Conservation (phyloP, 2,797 vertebrate genomes). For the Poeciliopsis paucimaculata region DNA sequence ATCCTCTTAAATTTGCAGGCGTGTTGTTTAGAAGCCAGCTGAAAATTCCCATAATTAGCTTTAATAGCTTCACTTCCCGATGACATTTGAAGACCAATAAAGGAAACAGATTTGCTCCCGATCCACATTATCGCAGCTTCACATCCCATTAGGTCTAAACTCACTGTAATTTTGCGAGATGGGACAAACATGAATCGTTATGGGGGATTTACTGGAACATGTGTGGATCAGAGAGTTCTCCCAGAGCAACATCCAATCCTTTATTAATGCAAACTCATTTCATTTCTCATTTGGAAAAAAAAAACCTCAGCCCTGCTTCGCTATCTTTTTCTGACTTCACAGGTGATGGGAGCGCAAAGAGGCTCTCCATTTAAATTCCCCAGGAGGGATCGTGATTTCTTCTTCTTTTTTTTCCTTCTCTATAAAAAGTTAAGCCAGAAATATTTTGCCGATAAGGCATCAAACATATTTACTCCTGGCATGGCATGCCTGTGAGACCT, state of each 20-base stretch:
- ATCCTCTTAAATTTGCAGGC: constrained; percentile 16
- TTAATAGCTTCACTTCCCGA: constrained; percentile 26
- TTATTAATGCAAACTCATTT: constrained; percentile 29
- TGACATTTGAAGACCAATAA: constrained; percentile 64
- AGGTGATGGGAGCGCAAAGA: constrained; percentile 42
- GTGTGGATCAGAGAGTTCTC: constrained; percentile 12
- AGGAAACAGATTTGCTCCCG: constrained; percentile 27
- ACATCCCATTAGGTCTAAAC: constrained; percentile 49
- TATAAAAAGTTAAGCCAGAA: constrained; percentile 54
- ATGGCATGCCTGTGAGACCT: constrained; percentile 64
- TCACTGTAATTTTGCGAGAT: constrained; percentile 36
- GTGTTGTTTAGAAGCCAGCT: constrained; percentile 16
- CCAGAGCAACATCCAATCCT: background rate
- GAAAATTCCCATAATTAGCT: constrained; percentile 27
- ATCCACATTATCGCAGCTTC: constrained; percentile 36
- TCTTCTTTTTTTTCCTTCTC: constrained; percentile 13
- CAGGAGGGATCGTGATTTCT: constrained; percentile 25
- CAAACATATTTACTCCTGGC: constrained; percentile 74
- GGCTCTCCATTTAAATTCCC: constrained; percentile 55
- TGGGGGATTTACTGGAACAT: constrained; percentile 12
- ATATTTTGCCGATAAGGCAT: constrained; percentile 72
- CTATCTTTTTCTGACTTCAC: constrained; percentile 36
- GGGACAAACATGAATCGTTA: constrained; percentile 27
- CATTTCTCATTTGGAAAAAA: constrained; percentile 29
- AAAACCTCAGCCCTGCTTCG: constrained; percentile 27